Base-by-base conservation (phyloP, 2,113 vertebrate species). In the Ivindomyrus marchei region DNA sequence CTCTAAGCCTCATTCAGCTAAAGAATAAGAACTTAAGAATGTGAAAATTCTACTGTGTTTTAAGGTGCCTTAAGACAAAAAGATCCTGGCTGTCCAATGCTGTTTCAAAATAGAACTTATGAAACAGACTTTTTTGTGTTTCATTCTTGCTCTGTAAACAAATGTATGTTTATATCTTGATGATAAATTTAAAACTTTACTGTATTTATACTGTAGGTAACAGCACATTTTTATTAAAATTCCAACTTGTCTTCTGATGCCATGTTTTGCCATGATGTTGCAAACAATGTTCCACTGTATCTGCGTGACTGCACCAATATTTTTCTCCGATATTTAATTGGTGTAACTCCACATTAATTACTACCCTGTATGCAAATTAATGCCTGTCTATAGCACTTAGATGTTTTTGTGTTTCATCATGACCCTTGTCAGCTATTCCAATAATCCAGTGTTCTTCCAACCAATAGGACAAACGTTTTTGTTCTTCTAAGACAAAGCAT, bases 281-380 rank as follows among this genome's bases (percentile, higher is more conserved):
- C 58, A 66, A 66, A 66, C n/a, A 66, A n/a, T 27, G 58, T 66
- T 27, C n/a, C n/a, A 66, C 58, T n/a, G 24, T 62, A 27, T 62
- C 94, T 94, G 94, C 93, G 92, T 95, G 95, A 95, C 94, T 94
- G 93, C 91, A 47, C 92, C 91, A 90, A 92, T 89, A 92, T 93
- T 94, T n/a, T 62, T 62, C 94, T 91, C 94, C 91, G 36, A 56
- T 62, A 91, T 92, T 91, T 95, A 95, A 96, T 95, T 95, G 95
- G 91, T 94, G 91, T 93, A 94, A 90, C 80, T 93, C 92, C 91
- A 93, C 88, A 90, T 95, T 95, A 95, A 95, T 95, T 94, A 95
- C 92, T 91, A 91, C 94, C 93, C 92, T 85, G 92, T 92, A 39
- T 90, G 93, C 93, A 92, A 93, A 91, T 91, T 94, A 92, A 90